Evolutionary conservation across 1,140 invertebrate species (phyloP).

Genomic region (Halesus radiatus): DNA sequence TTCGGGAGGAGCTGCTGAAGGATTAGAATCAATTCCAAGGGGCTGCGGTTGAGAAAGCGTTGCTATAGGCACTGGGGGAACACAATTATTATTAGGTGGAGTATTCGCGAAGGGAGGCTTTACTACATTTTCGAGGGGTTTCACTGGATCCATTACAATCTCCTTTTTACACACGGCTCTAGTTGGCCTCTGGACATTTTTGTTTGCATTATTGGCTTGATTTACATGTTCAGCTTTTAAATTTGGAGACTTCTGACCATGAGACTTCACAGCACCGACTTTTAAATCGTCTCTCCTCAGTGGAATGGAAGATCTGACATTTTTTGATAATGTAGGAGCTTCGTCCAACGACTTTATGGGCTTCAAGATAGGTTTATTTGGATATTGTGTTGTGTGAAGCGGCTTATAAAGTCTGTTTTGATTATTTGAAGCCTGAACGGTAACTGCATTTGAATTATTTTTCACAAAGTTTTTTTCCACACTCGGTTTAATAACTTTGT

Average conservation of each 20-base stretch:
- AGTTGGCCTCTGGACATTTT: background rate
- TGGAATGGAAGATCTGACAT: background rate
- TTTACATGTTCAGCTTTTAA: background rate
- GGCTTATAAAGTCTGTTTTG: slow-evolving; percentile 18
- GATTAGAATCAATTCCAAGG: background rate
- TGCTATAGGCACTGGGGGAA: background rate
- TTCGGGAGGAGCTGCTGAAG: background rate
- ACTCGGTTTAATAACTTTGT: slow-evolving; percentile 25
- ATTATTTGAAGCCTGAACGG: background rate
- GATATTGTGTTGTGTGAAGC: slow-evolving; percentile 15
- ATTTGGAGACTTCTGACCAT: background rate
- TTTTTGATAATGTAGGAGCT: background rate
- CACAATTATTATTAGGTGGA: background rate
- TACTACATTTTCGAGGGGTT: background rate
- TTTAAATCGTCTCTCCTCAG: slow-evolving; percentile 9
- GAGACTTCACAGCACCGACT: background rate
- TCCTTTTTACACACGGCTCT: slow-evolving; percentile 15
- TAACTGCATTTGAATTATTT: background rate
- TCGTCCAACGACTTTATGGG: background rate
- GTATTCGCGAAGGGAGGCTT: background rate
- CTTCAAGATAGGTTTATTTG: background rate
- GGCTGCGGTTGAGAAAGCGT: background rate
- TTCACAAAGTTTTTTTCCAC: slow-evolving; percentile 26
- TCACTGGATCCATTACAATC: background rate
- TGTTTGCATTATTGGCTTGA: background rate